Percentiles rank a stretch among this genome's conserved stretches.
Evolutionary conservation across 2,113 vertebrate species (phyloP).

Genomic region (Sinosuthora webbiana): DNA sequence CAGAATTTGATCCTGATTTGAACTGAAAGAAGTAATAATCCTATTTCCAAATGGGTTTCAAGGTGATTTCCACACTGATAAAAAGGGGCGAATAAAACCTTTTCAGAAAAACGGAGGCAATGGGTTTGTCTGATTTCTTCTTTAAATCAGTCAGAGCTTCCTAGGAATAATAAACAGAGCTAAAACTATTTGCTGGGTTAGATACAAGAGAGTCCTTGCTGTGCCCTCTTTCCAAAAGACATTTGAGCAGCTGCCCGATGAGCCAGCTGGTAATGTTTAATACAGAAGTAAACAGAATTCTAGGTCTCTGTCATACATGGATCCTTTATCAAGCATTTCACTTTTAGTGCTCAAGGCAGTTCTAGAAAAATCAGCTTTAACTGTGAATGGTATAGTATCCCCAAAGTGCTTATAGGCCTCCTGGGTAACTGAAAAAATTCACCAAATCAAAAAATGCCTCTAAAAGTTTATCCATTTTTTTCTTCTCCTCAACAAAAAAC

Average conservation of each 20-base stretch:
- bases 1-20: neutral
- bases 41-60: neutral
- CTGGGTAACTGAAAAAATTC: neutral
- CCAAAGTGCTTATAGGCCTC: neutral
- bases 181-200: conserved; percentile 17
- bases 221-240: conserved; percentile 17
- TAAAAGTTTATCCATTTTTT: neutral
- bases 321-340: neutral
- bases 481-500: no score
- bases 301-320: conserved; percentile 25
- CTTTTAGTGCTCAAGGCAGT: neutral
- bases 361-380: conserved; percentile 9
- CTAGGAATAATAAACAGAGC: conserved; percentile 1
- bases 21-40: neutral
- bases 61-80: neutral
- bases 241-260: neutral
- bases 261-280: conserved; percentile 45
- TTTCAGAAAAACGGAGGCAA: neutral
- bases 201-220: neutral
- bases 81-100: neutral
- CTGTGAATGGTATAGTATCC: neutral
- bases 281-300: conserved; percentile 33
- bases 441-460: neutral
- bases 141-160: neutral
- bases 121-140: neutral